Percentiles rank a stretch among this genome's conserved stretches.
Evolutionary conservation across 1,140 invertebrate genomes (phyloP).

Genomic region (Pseudomyrmex sp.): DNA sequence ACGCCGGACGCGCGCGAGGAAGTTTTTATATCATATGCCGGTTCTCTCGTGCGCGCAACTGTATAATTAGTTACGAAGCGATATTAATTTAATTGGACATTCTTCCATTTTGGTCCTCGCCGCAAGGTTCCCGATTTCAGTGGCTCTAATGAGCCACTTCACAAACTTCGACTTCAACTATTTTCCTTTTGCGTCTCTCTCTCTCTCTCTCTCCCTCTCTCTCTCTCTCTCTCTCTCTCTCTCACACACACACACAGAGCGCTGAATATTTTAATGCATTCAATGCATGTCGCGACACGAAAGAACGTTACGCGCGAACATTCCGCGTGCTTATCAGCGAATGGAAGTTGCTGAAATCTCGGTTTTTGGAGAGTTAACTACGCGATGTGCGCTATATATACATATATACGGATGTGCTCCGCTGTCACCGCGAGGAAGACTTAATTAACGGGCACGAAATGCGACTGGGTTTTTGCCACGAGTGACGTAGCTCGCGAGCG

Average conservation of each 20-base stretch:
- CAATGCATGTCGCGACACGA: not conserved
- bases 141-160: not conserved
- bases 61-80: conserved; percentile 55
- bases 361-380: conserved; percentile 33
- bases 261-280: conserved; percentile 13
- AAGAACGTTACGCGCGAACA: not conserved
- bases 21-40: conserved; percentile 48
- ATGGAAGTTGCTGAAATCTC: conserved; percentile 59
- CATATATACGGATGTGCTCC: not conserved
- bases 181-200: not conserved
- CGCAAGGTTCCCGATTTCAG: not conserved
- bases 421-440: conserved; percentile 44
- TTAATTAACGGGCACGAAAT: conserved; percentile 69
- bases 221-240: too few relatives aligned
- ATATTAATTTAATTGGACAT: conserved; percentile 55
- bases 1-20: not conserved
- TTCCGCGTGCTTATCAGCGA: conserved; percentile 44
- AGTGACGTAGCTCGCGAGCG: conserved; percentile 39
- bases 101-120: conserved; percentile 18
- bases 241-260: not conserved
- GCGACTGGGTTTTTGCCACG: conserved; percentile 58
- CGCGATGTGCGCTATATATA: conserved; percentile 3
- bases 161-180: conserved; percentile 28
- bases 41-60: not conserved
- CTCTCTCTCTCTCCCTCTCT: too few relatives aligned